Conservation (phyloP, 2,797 vertebrate genomes). For the Holocentrus rufus region DNA sequence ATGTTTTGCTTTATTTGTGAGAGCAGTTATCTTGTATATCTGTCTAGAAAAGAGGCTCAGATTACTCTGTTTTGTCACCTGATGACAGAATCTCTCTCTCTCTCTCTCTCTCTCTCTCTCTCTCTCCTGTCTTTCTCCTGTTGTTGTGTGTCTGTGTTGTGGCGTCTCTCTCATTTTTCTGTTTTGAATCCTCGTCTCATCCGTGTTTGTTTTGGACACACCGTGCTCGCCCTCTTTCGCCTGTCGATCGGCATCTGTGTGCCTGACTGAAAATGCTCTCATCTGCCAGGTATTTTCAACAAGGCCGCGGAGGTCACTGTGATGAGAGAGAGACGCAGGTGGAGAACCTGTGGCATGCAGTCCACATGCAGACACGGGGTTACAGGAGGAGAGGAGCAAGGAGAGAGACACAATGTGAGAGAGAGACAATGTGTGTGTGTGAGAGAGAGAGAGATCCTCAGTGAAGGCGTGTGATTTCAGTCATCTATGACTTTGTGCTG, state of each 20-base stretch:
- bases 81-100: constrained; percentile 2
- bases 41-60: not conserved
- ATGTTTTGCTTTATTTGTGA: too few species aligned
- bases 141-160: constrained; percentile 18
- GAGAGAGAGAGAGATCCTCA: not conserved
- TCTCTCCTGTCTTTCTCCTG: not conserved
- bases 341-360: constrained; percentile 5
- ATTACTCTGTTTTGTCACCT: not conserved
- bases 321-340: not conserved
- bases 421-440: constrained; percentile 2
- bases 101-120: not conserved
- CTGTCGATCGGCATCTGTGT: constrained; percentile 47
- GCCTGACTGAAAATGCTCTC: constrained; percentile 34
- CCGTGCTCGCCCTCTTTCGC: not conserved
- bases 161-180: not conserved
- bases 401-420: not conserved
- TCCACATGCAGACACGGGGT: constrained; percentile 3
- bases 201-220: constrained; percentile 21
- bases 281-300: constrained; percentile 41
- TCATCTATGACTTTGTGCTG: constrained; percentile 34
- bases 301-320: constrained; percentile 5
- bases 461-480: constrained; percentile 35
- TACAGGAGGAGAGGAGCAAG: not conserved
- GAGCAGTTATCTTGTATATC: too few species aligned
- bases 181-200: not conserved